Evolutionary conservation across 2,113 vertebrate species (phyloP).

Genomic region (Melanostigma gelatinosum): DNA sequence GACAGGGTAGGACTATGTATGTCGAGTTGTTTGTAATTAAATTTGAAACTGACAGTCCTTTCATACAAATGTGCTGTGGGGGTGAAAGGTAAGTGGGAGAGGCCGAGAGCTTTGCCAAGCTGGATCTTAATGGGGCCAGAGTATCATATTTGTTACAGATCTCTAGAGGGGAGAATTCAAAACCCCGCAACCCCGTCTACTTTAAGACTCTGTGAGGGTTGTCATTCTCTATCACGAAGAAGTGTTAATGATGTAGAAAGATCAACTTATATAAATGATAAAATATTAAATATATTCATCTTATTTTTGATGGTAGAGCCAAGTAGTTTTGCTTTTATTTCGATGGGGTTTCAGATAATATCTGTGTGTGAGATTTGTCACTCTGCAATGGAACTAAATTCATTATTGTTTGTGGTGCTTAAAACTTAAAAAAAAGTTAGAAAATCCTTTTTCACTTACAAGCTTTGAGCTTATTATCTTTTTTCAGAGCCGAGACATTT

Average conservation of each 20-base stretch:
- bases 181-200: background rate
- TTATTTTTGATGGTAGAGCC: background rate
- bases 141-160: constrained; percentile 54
- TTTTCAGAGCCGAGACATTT: background rate
- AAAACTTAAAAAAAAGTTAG: background rate
- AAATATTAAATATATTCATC: background rate
- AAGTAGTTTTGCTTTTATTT: background rate
- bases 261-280: background rate
- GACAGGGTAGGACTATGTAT: constrained; percentile 74
- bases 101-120: constrained; percentile 39
- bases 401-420: background rate
- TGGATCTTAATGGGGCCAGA: constrained; percentile 43
- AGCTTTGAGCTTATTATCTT: background rate
- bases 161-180: constrained; percentile 19
- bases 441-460: background rate
- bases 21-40: constrained; percentile 76
- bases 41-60: constrained; percentile 77
- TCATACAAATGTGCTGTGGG: constrained; percentile 61
- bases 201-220: constrained; percentile 8
- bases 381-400: background rate
- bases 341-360: background rate
- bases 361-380: background rate
- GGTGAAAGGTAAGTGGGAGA: constrained; percentile 76
- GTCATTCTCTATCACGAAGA: constrained; percentile 12
- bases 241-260: background rate